Base-by-base conservation (phyloP, 2,888 invertebrate genomes). In the Scaptodrosophila latifasciaeformis region DNA sequence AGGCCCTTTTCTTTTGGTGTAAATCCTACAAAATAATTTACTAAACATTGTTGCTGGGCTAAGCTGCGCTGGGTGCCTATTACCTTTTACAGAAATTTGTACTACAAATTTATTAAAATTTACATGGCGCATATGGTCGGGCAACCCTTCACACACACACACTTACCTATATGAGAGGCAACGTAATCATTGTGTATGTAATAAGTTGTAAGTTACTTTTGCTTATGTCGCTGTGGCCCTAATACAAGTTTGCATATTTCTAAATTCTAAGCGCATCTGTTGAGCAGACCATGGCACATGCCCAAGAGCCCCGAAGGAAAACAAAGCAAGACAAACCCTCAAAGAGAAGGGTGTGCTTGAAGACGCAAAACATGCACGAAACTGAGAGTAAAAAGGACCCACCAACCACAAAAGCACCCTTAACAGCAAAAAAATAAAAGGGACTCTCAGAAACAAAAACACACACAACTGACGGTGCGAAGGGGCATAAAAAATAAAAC, bases 51-150 rank as follows among this genome's bases (percentile, higher is more conserved):
- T 57, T 46, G 57, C 43, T 15, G 12, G 19, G 18, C 58, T 54
- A 12, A 10, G 27, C 4, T 24, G 24, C 24, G 7, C 83, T 83
- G 83, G 10, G 39, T 61, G 69, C 83, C 83, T 82, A 79, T 58
- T 83, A 79, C 63, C 65, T 82, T 83, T 83, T 83, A 83, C 83
- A 83, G 84, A 75, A 82, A 70, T 82, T 83, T 68, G 75, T 80
- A 71, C 72, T 64, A 81, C 79, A 76, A 70, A 65, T 56, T 71
- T 70, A 67, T 46, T 61, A 51, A 65, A 71, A 61, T 67, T 71
- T 75, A 78, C 71, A 74, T 67, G 76, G 31, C 54, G 18, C 37
- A 37, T n/a, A 17, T 24, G 15, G 10, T 10, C 37, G 17, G 54
- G 40, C 67, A 67, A 74, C 71, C 74, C 77, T 71, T 76, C 37